phyloP scores from a whole-genome alignment of 2,888 invertebrate genomes.

The Sthenelais limicola region DNA sequence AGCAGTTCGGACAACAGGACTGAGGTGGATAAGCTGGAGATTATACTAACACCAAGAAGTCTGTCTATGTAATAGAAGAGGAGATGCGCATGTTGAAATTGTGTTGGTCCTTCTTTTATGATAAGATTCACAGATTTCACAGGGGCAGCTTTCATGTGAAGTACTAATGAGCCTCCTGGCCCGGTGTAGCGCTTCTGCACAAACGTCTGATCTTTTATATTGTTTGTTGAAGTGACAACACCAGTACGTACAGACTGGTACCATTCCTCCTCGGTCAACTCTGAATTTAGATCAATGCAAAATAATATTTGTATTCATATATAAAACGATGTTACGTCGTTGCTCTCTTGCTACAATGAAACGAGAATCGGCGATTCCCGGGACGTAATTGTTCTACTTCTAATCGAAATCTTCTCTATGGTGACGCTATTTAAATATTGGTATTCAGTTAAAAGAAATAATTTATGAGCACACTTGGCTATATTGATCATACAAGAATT shows the following conservation, averaged over 20 bases:
- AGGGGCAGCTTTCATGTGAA: conserved; percentile 26
- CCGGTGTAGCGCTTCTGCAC: conserved; percentile 48
- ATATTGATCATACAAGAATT: too few species aligned
- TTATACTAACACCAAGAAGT: conserved; percentile 60
- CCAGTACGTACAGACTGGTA: conserved; percentile 50
- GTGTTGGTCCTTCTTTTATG: conserved; percentile 55
- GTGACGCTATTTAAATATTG: too few species aligned
- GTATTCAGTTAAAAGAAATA: too few species aligned
- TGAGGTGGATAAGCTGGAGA: too few species aligned
- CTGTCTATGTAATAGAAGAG: conserved; percentile 60
- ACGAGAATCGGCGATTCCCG: too few species aligned
- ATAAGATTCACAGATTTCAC: conserved; percentile 56
- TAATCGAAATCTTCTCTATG: too few species aligned
- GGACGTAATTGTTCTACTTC: too few species aligned
- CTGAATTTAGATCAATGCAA: conserved; percentile 47
- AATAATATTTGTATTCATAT: not conserved
- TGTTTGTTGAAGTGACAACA: conserved; percentile 48
- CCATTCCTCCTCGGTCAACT: conserved; percentile 57
- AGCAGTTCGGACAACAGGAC: too few species aligned
- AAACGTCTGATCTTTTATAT: conserved; percentile 43
- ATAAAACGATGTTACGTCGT: too few species aligned
- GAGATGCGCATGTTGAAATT: conserved; percentile 58
- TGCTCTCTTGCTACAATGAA: too few species aligned
- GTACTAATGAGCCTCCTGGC: conserved; percentile 20
- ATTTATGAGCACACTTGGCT: too few species aligned